Evolutionary conservation across 2,888 invertebrate genomes (phyloP).

Genomic region (Morpho achilles): DNA sequence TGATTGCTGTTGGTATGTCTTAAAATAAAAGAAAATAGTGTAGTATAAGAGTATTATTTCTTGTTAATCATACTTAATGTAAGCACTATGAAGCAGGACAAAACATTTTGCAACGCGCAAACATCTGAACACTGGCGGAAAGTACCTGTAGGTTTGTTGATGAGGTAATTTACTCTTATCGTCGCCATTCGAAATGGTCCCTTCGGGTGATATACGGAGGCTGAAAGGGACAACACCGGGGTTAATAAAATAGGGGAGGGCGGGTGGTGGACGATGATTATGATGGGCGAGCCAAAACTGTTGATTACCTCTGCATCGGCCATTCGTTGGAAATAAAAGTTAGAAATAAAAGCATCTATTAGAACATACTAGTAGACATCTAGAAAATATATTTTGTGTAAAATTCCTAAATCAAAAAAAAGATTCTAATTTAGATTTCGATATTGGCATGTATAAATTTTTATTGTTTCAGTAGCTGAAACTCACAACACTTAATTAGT

Average conservation of each 20-base stretch:
- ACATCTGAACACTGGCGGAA: constrained; percentile 1
- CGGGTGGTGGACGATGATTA: constrained; percentile 45
- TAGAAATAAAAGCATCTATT: constrained; percentile 20
- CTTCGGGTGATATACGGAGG: constrained; percentile 80
- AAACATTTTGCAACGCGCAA: constrained; percentile 2
- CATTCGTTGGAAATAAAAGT: constrained; percentile 51
- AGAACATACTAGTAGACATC: constrained; percentile 33
- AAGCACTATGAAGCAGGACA: background rate
- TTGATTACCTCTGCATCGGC: constrained; percentile 73
- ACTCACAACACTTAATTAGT: too few relatives aligned
- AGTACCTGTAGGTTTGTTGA: constrained; percentile 88
- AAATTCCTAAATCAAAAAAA: too few relatives aligned
- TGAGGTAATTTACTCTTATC: constrained; percentile 84
- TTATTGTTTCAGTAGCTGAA: too few relatives aligned
- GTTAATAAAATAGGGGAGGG: constrained; percentile 58
- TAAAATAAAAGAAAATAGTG: too few relatives aligned
- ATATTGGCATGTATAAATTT: too few relatives aligned
- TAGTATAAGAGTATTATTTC: too few relatives aligned
- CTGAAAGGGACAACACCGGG: constrained; percentile 80
- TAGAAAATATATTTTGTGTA: too few relatives aligned
- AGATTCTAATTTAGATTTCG: too few relatives aligned
- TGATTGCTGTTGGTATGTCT: background rate
- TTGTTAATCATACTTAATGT: too few relatives aligned
- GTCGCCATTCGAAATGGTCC: constrained; percentile 81
- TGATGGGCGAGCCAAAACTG: constrained; percentile 49